Evolutionary conservation across 2,113 vertebrate species (phyloP).

Genomic region (Callaeas wilsoni): DNA sequence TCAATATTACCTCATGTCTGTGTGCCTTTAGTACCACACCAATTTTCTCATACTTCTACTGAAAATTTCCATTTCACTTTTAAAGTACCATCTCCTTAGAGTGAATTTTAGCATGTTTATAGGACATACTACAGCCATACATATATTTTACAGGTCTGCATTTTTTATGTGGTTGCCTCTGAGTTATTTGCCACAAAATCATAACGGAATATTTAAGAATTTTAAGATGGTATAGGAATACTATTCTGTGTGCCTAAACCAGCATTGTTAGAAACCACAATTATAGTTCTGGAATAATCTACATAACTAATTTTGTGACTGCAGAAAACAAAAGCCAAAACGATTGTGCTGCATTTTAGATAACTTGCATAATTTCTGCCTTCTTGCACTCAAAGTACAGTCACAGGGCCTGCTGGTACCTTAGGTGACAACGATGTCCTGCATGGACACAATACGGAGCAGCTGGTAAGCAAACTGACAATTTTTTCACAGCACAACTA

Average conservation of each 20-base stretch:
- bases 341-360: background rate
- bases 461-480: background rate
- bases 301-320: background rate
- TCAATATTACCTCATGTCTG: background rate
- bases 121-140: background rate
- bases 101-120: background rate
- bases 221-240: background rate
- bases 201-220: background rate
- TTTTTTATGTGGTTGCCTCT: background rate
- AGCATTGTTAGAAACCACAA: background rate
- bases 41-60: background rate
- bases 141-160: background rate
- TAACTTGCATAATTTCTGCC: conserved; percentile 8
- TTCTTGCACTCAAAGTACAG: background rate
- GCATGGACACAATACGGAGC: background rate
- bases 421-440: background rate
- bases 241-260: background rate
- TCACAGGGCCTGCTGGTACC: background rate
- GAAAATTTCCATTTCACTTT: background rate
- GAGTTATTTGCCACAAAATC: background rate
- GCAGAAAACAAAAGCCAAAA: background rate
- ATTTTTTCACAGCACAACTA: background rate
- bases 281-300: background rate
- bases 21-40: background rate
- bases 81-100: background rate